Base-by-base conservation (phyloP, 2,113 vertebrate species). In the Ceyx melanurus region DNA sequence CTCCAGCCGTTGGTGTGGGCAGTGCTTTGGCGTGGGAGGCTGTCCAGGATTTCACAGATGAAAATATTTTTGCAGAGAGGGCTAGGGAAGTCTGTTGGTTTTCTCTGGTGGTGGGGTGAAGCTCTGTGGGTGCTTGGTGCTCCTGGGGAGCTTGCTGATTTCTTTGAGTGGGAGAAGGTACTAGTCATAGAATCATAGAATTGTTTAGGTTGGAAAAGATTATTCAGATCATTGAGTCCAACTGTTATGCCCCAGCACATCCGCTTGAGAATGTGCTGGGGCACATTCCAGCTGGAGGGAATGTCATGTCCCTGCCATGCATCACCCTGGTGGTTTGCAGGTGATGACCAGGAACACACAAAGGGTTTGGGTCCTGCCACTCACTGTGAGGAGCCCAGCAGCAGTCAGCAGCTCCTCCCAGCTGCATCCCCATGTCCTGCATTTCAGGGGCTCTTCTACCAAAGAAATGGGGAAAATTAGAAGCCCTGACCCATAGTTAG, bases 1-100 rank as follows among this genome's bases (percentile, higher is more conserved):
- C 16, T 28, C 28, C 43, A 58, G 53, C 28, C 2, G 0, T n/a
- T 6, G 3, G 45, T 4, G 22, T 1, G 11, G 66, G 45, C 35
- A 15, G 18, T 42, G 35, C 3, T 71, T 43, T 28, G 22, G 28
- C 13, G 1, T 31, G 64, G 78, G 13, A 58, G 33, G 15, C 45
- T 33, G 10, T 28, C 13, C 45, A 4, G 31, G 62, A 23, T 67
- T 57, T 67, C 51, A 31, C 40, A 18, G 79, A 3, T 22, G 11
- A 16, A 31, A 43, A 33, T 33, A 11, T 40, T 61, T 45, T 23
- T 15, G 45, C 3, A 11, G 45, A 61, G 23, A 0, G 9, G 29
- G 45, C 23, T 18, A 23, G 11, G 35, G 22, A 33, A 51, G 23
- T 11, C 35, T 4, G 1, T 22, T 23, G 29, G 22, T 37, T 46